phyloP scores from a whole-genome alignment of 2,888 invertebrate genomes.

The Hirtodrosophila histrioides region DNA sequence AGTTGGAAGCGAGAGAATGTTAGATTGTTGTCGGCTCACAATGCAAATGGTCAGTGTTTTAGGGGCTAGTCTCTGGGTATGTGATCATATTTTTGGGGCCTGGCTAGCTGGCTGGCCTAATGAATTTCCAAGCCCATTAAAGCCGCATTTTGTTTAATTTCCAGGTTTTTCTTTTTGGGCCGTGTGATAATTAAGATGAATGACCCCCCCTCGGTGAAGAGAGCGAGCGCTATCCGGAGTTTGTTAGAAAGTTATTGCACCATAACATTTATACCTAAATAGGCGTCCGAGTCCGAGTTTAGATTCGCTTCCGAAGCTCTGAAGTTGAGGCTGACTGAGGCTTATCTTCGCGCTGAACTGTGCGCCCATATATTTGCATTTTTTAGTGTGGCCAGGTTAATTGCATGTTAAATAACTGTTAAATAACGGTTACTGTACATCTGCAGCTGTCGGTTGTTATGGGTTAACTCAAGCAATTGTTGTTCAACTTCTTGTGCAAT shows the following conservation, averaged over 20 bases:
- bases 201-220: conserved; percentile 51
- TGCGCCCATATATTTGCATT: conserved; percentile 60
- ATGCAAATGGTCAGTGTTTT: conserved; percentile 75
- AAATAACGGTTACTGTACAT: conserved; percentile 66
- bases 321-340: conserved; percentile 6
- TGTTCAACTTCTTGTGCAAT: conserved; percentile 69
- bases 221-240: conserved; percentile 6
- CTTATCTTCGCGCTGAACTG: conserved; percentile 27
- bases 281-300: conserved; percentile 22
- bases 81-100: conserved; percentile 54
- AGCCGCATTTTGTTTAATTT: conserved; percentile 59
- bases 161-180: conserved; percentile 53
- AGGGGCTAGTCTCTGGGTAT: conserved; percentile 50
- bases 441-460: conserved; percentile 54
- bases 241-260: conserved; percentile 76
- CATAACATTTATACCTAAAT: conserved; percentile 56
- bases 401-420: conserved; percentile 80
- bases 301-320: conserved; percentile 20
- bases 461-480: conserved; percentile 57
- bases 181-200: conserved; percentile 79
- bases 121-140: conserved; percentile 66
- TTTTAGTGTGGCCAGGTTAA: conserved; percentile 64
- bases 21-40: conserved; percentile 44
- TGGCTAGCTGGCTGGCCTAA: conserved; percentile 44
- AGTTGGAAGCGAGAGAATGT: neutral